Base-by-base conservation (phyloP, 1,140 invertebrate genomes). In the Drosophila cardini region DNA sequence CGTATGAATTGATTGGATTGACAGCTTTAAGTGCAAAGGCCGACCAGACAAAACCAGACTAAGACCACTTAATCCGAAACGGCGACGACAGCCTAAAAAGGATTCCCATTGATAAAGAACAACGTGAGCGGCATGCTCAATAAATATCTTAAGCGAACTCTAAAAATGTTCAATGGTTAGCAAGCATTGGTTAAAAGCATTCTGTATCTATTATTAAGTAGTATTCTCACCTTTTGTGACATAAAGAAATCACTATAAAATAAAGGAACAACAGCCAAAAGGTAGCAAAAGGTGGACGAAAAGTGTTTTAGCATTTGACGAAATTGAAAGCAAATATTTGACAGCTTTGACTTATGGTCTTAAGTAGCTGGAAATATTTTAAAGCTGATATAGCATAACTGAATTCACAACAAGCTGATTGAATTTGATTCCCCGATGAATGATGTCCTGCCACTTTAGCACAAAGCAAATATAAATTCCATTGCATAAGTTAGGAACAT, bases 111-210 rank as follows among this genome's bases (percentile, higher is more conserved):
- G 68, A 72, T 58, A 56, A 63, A 15, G 10, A 52, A 11, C 26
- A 53, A 87, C 83, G 84, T 87, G 83, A 76, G 58, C 38, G 21
- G 76, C 68, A 71, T 83, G 30, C 45, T 34, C 18, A 83, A 72
- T 57, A 40, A 40, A 57, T 30, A 38, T 11, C n/a, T n/a, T 8
- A 7, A 48, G 9, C 30, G 32, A 43, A 26, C 11, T 21, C 34
- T 11, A 36, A 30, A 30, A 52, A 30, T 42, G 30, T 52, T 30
- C 36, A 8, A 21, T 13, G 18, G 42, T 18, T 61, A n/a, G 43
- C 38, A 43, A 43, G 48, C n/a, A n/a, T 42, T 42, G 42, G 36
- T 65, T 45, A 21, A 13, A 10, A 52, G 40, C 15, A 21, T 16
- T 11, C 36, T 55, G n/a, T 42, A 48, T 46, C 42, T 60, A 62